Conservation (phyloP, 2,797 vertebrate genomes). For the Geotrypetes seraphini region DNA sequence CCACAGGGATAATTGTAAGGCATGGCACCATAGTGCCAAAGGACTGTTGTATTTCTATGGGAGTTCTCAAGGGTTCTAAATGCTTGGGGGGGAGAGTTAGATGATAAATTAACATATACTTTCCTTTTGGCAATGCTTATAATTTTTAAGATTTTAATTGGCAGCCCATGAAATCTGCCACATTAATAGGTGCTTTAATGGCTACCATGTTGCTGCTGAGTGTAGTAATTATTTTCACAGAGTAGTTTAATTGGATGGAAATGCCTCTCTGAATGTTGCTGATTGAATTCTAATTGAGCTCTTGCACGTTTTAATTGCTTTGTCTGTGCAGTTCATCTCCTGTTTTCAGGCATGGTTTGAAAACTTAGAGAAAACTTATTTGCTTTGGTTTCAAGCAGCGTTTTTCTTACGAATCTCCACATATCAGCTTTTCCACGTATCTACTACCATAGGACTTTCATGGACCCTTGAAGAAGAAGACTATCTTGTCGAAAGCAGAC, state of each 20-base stretch:
- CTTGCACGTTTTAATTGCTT: constrained; percentile 13
- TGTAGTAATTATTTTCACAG: constrained; percentile 24
- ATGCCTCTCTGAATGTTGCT: constrained; percentile 22
- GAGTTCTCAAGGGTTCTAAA: no score
- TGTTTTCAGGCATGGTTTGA: background rate
- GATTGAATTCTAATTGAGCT: constrained; percentile 22
- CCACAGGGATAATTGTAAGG: no score
- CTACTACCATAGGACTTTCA: no score
- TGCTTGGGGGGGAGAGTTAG: no score
- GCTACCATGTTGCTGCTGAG: constrained; percentile 7
- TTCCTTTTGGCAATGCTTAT: constrained; percentile 4
- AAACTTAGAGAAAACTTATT: no score
- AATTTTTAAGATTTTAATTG: constrained; percentile 7
- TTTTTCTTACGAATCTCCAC: no score
- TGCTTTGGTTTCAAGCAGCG: no score
- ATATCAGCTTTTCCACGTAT: no score
- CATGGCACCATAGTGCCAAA: no score
- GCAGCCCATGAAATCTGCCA: background rate
- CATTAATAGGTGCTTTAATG: constrained; percentile 22
- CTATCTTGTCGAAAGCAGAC: no score
- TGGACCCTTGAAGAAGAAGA: no score
- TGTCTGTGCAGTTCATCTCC: constrained; percentile 13
- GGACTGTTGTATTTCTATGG: no score
- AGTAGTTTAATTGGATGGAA: constrained; percentile 24
- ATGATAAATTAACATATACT: constrained; percentile 8